Evolutionary conservation across 2,888 invertebrate species (phyloP).

Genomic region (Anorthoa munda): DNA sequence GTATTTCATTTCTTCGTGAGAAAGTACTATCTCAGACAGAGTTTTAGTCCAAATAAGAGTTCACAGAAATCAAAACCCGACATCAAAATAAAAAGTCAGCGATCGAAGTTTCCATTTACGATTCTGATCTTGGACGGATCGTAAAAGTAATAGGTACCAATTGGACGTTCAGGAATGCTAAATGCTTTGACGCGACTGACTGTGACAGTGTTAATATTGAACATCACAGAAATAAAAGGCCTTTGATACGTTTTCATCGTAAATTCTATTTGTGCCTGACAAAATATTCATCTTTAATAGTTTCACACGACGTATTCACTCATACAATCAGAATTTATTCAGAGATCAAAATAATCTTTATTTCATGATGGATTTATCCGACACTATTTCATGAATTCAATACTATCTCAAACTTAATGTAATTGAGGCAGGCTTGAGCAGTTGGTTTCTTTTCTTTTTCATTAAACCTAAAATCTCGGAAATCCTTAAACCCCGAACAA

Average conservation of each 20-base stretch:
- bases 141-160: conserved; percentile 67
- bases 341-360: conserved; percentile 1
- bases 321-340: conserved; percentile 36
- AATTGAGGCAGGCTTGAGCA: neutral
- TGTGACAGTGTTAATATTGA: conserved; percentile 57
- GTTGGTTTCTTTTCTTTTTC: conserved; percentile 22
- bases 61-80: conserved; percentile 66
- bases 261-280: conserved; percentile 46
- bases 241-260: conserved; percentile 47
- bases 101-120: conserved; percentile 64
- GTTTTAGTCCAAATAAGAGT: conserved; percentile 51
- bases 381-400: neutral
- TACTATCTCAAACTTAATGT: conserved; percentile 6
- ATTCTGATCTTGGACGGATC: conserved; percentile 61
- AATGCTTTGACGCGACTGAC: conserved; percentile 56
- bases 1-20: conserved; percentile 68
- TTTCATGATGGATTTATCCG: conserved; percentile 1
- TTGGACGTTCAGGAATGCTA: conserved; percentile 61
- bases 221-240: conserved; percentile 50
- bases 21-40: conserved; percentile 58
- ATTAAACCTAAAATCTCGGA: conserved; percentile 19
- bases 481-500: conserved; percentile 44
- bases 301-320: conserved; percentile 18
- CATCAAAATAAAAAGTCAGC: conserved; percentile 64
- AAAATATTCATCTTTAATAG: conserved; percentile 44